Conservation (phyloP, 2,888 invertebrate species). For the Atherix ibis region DNA sequence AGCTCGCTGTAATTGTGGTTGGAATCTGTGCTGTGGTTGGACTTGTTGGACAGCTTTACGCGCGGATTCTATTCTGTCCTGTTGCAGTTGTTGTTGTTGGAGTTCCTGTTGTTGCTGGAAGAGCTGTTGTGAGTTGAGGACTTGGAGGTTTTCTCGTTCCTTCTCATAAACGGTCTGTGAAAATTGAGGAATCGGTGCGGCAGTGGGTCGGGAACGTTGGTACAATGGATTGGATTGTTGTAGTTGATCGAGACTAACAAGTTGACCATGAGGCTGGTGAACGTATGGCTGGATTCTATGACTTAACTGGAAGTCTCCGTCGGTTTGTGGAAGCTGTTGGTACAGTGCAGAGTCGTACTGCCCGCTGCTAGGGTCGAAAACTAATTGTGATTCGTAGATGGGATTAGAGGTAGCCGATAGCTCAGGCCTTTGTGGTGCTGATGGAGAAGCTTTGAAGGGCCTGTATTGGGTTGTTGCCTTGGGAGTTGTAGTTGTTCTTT, state of each 20-base stretch:
- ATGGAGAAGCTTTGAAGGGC: constrained; percentile 21
- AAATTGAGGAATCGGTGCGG: constrained; percentile 25
- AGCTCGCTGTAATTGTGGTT: constrained; percentile 23
- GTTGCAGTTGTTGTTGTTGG: constrained; percentile 48
- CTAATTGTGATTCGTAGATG: constrained; percentile 60
- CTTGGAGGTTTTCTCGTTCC: constrained; percentile 42
- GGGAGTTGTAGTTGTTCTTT: constrained; percentile 35
- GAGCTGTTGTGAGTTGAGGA: constrained; percentile 47
- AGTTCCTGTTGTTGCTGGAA: constrained; percentile 51
- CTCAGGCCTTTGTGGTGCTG: constrained; percentile 28
- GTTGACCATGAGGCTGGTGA: constrained; percentile 36
- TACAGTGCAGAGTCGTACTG: constrained; percentile 64
- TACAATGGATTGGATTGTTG: constrained; percentile 30
- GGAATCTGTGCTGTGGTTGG: constrained; percentile 27
- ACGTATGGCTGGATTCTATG: constrained; percentile 63
- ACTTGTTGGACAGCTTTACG: constrained; percentile 30
- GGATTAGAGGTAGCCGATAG: constrained; percentile 37
- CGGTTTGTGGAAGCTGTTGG: constrained; percentile 57
- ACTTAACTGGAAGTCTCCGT: constrained; percentile 53
- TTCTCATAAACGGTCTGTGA: constrained; percentile 35
- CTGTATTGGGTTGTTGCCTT: constrained; percentile 9
- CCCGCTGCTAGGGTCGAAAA: constrained; percentile 60
- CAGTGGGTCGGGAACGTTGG: constrained; percentile 18
- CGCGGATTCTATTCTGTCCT: constrained; percentile 38
- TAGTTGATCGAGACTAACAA: constrained; percentile 43